Conservation (phyloP, 2,888 invertebrate species). For the Hecatera dysodea region DNA sequence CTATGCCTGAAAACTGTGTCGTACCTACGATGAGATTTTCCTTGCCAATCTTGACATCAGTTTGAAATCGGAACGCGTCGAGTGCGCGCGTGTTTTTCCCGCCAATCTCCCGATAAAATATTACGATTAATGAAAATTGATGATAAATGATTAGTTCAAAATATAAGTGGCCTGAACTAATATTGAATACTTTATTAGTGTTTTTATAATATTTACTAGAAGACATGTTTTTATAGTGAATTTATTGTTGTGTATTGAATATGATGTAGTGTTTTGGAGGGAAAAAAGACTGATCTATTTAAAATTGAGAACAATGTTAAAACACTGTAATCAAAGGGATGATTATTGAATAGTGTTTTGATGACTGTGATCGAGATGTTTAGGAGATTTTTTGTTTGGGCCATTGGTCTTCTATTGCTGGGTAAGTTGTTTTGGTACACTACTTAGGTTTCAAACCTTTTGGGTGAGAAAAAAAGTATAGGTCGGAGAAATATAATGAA, state of each 20-base stretch:
- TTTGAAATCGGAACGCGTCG: conserved; percentile 43
- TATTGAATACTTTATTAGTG: conserved; percentile 26
- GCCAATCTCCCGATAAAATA: conserved; percentile 33
- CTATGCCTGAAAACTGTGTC: conserved; percentile 42
- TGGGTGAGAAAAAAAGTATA: too few species aligned
- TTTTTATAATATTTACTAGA: conserved; percentile 15
- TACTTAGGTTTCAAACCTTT: too few species aligned
- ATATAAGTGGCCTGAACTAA: conserved; percentile 21
- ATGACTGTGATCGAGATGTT: conserved; percentile 63
- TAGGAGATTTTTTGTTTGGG: conserved; percentile 69
- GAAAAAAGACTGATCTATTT: conserved; percentile 21
- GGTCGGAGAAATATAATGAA: too few species aligned
- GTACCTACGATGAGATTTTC: conserved; percentile 51
- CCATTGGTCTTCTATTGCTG: conserved; percentile 67
- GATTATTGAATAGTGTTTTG: conserved; percentile 48
- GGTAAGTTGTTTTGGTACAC: conserved; percentile 66
- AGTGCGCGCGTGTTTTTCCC: conserved; percentile 43
- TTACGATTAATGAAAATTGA: conserved; percentile 49
- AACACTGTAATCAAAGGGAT: conserved; percentile 25
- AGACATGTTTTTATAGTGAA: conserved; percentile 18
- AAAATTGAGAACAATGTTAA: conserved; percentile 31
- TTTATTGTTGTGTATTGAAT: conserved; percentile 9
- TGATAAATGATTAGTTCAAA: conserved; percentile 23
- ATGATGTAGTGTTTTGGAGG: conserved; percentile 42
- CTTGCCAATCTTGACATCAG: conserved; percentile 51